A percentile compares a stretch with the other conserved stretches of the same genome.
Conservation (phyloP, 2,888 invertebrate species). For the Mesorhabditis spiculigera region DNA sequence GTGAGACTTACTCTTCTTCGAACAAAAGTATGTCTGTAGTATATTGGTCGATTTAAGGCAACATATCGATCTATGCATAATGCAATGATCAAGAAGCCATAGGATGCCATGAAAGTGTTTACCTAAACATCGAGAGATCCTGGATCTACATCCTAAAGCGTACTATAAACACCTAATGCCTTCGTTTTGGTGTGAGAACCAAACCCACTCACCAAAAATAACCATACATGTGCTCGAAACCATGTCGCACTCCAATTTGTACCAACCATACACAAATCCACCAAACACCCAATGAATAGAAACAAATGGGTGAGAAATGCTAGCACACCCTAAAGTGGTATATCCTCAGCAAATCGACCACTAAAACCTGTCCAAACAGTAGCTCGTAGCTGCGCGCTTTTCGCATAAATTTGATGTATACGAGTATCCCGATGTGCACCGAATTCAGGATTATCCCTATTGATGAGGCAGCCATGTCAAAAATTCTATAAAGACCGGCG, state of each 20-base stretch:
- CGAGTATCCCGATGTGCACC: constrained; percentile 21
- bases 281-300: constrained; percentile 25
- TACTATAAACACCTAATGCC: no score
- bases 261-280: constrained; percentile 24
- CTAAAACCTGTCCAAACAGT: constrained; percentile 20
- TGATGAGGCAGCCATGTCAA: constrained; percentile 13
- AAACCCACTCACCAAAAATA: constrained; percentile 13
- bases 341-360: not conserved
- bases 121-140: constrained; percentile 10
- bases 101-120: constrained; percentile 31
- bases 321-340: constrained; percentile 18
- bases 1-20: constrained; percentile 16
- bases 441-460: constrained; percentile 22
- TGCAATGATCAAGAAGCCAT: constrained; percentile 29
- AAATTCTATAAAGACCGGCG: constrained; percentile 9
- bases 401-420: constrained; percentile 22
- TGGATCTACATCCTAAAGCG: no score
- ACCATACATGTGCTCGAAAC: constrained; percentile 29
- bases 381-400: constrained; percentile 28
- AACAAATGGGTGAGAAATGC: constrained; percentile 24
- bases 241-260: constrained; percentile 12
- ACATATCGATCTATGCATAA: constrained; percentile 31
- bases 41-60: constrained; percentile 24
- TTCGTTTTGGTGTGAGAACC: not conserved
- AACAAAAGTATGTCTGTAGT: constrained; percentile 22